These are phyloP conservation scores for Sinopyrophorus schimmeli DNA, from an alignment of 2,888 invertebrate genomes.

Conservation along the genomic window DNA sequence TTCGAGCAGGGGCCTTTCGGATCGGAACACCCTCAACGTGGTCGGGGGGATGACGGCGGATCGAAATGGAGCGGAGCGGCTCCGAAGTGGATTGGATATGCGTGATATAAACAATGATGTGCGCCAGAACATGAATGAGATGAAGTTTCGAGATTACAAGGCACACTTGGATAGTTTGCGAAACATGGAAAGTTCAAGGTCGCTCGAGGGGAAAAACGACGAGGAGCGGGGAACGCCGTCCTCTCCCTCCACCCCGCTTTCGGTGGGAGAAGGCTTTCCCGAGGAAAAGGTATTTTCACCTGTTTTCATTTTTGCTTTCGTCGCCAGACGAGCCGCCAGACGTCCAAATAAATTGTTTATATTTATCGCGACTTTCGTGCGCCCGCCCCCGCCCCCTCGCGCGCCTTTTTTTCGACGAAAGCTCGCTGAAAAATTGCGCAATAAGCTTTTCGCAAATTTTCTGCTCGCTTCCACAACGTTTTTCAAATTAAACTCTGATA, in stretches of 20 bases:
- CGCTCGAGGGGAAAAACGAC: slow-evolving; percentile 39
- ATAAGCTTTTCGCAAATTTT: too few relatives aligned
- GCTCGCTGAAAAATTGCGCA: too few relatives aligned
- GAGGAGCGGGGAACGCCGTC: slow-evolving; percentile 53
- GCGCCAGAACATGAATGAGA: slow-evolving; percentile 43
- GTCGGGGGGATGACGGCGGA: slow-evolving; percentile 24
- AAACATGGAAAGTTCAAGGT: slow-evolving; percentile 44
- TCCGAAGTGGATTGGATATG: slow-evolving; percentile 35
- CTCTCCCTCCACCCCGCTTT: slow-evolving; percentile 56
- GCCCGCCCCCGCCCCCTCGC: neutral
- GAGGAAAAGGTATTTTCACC: slow-evolving; percentile 53
- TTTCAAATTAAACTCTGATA: too few relatives aligned
- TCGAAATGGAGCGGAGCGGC: slow-evolving; percentile 32
- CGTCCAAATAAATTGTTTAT: neutral
- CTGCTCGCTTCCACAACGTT: too few relatives aligned
- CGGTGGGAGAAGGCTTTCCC: slow-evolving; percentile 55
- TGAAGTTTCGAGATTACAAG: slow-evolving; percentile 55
- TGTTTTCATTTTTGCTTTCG: slow-evolving; percentile 20
- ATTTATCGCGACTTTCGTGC: neutral
- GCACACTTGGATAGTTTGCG: slow-evolving; percentile 54
- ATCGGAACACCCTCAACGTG: slow-evolving; percentile 43
- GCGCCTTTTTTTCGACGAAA: neutral
- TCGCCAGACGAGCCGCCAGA: slow-evolving; percentile 16
- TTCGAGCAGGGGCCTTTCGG: slow-evolving; percentile 45
- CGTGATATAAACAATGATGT: slow-evolving; percentile 29